phyloP scores from a whole-genome alignment of 2,797 vertebrate species.

The Rhadinocentrus ornatus region DNA sequence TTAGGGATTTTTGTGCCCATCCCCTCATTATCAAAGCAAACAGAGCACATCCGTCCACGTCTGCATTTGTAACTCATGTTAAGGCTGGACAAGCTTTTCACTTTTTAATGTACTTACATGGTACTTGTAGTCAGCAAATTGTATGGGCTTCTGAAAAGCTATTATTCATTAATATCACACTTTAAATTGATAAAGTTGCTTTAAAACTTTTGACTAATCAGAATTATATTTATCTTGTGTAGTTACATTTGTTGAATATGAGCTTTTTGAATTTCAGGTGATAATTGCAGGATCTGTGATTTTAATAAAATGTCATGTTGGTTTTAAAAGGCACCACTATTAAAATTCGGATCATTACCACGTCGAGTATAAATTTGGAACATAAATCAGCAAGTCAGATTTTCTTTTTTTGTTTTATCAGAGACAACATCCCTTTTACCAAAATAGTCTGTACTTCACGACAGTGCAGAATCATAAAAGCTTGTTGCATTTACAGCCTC shows the following conservation, averaged over 20 bases:
- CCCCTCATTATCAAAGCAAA: constrained; percentile 65
- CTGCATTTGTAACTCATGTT: constrained; percentile 5
- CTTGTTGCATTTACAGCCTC: neutral
- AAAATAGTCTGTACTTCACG: neutral
- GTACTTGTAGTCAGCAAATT: neutral
- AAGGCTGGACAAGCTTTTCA: constrained; percentile 4
- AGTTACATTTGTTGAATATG: neutral
- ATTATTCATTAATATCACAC: neutral
- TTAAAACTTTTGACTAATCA: neutral
- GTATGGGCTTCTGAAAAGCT: neutral
- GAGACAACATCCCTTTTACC: neutral
- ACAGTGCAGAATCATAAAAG: neutral
- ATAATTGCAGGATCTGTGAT: neutral
- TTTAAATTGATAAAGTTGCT: neutral
- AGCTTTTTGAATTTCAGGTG: neutral
- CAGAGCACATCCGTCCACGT: constrained; percentile 48
- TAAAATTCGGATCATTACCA: neutral
- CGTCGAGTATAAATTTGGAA: neutral
- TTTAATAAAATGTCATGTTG: neutral
- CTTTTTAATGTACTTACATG: neutral
- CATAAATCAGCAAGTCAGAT: neutral
- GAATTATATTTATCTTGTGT: neutral
- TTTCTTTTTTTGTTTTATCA: neutral
- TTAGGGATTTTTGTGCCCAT: constrained; percentile 32
- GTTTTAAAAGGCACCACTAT: neutral